These are phyloP conservation scores for Philopotamus ludificatus DNA, from an alignment of 1,140 invertebrate species.

Conservation along the genomic window DNA sequence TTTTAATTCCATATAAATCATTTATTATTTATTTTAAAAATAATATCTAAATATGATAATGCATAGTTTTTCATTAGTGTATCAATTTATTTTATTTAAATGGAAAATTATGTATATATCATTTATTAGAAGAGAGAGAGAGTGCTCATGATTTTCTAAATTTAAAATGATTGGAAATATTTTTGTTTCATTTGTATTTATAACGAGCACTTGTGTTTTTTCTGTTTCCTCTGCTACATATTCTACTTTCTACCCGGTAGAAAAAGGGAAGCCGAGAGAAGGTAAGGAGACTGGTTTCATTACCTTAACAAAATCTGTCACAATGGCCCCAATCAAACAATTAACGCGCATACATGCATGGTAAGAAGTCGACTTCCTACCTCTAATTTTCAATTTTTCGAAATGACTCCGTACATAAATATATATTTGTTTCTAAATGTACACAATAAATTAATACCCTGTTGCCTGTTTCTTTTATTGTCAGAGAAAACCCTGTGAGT, in stretches of 20 bases:
- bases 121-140: too few relatives aligned
- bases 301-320: conserved; percentile 41
- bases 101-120: too few relatives aligned
- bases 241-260: conserved; percentile 55
- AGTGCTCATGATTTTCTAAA: too few relatives aligned
- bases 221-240: conserved; percentile 34
- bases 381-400: conserved; percentile 31
- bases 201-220: conserved; percentile 41
- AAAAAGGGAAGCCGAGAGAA: conserved; percentile 82
- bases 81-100: too few relatives aligned
- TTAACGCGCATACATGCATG: conserved; percentile 42
- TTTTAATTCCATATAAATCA: too few relatives aligned
- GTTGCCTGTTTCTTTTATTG: conserved; percentile 22
- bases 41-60: too few relatives aligned
- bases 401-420: background rate
- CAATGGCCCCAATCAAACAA: conserved; percentile 40
- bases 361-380: conserved; percentile 42
- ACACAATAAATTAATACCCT: background rate
- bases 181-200: conserved; percentile 13
- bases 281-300: conserved; percentile 59
- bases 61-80: too few relatives aligned
- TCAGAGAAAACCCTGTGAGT: too few relatives aligned
- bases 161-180: too few relatives aligned
- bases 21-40: too few relatives aligned
- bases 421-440: background rate